Base-by-base conservation (phyloP, 2,888 invertebrate species). In the Asteroscopus sphinx region DNA sequence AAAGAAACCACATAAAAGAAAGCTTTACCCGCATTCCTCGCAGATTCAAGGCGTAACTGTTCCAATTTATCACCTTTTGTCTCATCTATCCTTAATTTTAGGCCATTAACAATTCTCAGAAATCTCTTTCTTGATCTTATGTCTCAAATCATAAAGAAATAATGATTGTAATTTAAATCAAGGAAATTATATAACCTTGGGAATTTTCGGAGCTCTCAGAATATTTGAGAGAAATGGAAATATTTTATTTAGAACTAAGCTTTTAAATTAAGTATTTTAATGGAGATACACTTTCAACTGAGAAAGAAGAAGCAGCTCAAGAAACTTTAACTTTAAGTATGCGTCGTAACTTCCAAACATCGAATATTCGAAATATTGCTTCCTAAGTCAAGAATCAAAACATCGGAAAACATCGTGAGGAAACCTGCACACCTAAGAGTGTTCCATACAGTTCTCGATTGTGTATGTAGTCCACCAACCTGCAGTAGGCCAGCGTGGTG, bases 31-130 rank as follows among this genome's bases (percentile, higher is more conserved):
- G 16, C 40, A 60, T 64, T 60, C 39, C 17, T 30, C 37, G 25
- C 26, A 37, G 32, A 46, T 25, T n/a, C 44, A 13, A 11, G 16
- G 12, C 26, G 36, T 56, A 48, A 44, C 57, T 53, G 16, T 40
- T 21, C 21, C 47, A 39, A 70, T 63, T 67, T 62, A 35, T 60
- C 47, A 46, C 15, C 33, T 49, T 53, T 60, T 57, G 44, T 66
- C 48, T 47, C 35, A 52, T 55, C 16, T 33, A 49, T 36, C 41
- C 37, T 41, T 52, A 56, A 59, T 56, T 53, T 54, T 16, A 40
- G 30, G 16, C 35, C 36, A 12, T 59, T 49, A 57, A n/a, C 30
- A 37, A 33, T 58, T 36, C 47, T 12, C 7, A 40, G 42, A 42
- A 54, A 62, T 12, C 39, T 26, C 32, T 35, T 53, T 47, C 28